Evolutionary conservation across 1,140 invertebrate species (phyloP), one percentile per base, ranked within the genome.

Genomic region (Caerostris extrusa): DNA sequence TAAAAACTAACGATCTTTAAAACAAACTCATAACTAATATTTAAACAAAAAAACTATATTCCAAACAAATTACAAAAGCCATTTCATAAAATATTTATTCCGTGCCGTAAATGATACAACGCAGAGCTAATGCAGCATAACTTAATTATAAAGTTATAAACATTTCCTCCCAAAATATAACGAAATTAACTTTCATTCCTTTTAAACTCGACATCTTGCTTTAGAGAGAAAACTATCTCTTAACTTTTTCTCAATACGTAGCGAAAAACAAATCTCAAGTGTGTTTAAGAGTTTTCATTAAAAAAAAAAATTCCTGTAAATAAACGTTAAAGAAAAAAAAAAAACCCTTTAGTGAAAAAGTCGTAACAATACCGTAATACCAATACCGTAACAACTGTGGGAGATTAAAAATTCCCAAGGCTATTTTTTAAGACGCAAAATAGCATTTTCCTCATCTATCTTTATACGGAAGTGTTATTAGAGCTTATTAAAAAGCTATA

Each of bases 401-500:
- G 57, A 60, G 57, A 60, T 86, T 86, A 57, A 86, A 86, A 86
- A 86, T 3, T 64, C 56, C 56, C n/a, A n/a, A n/a, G n/a, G n/a
- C n/a, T n/a, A n/a, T n/a, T n/a, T 17, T 17, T n/a, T 6, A 50
- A 53, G 12, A 55, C 14, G 14, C 14, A 64, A 88, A 50, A 88
- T 14, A 17, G 8, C 86, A 12, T 55, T 61, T 4, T 5, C 3
- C 3, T 4, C 10, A 64, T 17, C 7, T 60, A 12, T 60, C 34
- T 57, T n/a, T 57, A 57, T 60, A 86, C 50, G 3, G 60, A 7
- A 50, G 58, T 53, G 14, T 12, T 34, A 67, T 88, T 88, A 67
- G 86, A 14, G 60, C 14, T 88, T 88, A 88, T 88, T 88, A n/a
- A 88, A 67, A 88, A 7, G 8, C 7, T 64, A 67, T 67, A 88